These are phyloP conservation scores for Anthophora plumipes DNA, from an alignment of 2,888 invertebrate genomes.

Conservation along the genomic window DNA sequence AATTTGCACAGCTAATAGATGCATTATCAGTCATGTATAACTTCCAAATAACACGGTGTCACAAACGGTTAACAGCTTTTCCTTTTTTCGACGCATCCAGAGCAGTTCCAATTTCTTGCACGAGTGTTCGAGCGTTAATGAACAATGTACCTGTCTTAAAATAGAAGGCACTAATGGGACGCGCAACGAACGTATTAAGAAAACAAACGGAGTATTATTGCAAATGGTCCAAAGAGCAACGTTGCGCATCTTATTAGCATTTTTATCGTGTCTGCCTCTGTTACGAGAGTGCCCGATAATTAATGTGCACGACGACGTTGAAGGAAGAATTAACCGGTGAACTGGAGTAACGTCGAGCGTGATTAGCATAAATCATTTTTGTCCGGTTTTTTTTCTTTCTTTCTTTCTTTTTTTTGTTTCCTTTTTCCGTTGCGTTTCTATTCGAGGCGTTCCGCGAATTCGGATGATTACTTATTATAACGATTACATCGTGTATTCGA, in stretches of 20 bases:
- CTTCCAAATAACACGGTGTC: too few species aligned
- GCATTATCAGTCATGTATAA: too few species aligned
- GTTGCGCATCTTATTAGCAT: slow-evolving; percentile 34
- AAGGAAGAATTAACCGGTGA: background rate
- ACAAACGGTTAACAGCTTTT: too few species aligned
- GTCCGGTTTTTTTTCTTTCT: too few species aligned
- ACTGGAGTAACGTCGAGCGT: background rate
- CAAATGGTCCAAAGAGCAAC: slow-evolving; percentile 2
- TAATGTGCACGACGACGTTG: background rate
- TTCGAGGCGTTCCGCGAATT: background rate
- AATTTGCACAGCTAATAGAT: too few species aligned
- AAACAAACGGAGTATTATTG: background rate
- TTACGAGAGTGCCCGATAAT: slow-evolving; percentile 4
- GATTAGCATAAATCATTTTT: slow-evolving; percentile 40
- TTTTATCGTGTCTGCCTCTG: slow-evolving; percentile 16
- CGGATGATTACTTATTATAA: background rate
- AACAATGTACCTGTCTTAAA: background rate
- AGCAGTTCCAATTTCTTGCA: too few species aligned
- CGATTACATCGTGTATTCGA: background rate
- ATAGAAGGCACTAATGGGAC: background rate
- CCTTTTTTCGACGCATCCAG: too few species aligned
- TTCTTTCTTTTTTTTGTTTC: too few species aligned
- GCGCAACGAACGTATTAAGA: background rate
- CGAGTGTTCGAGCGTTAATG: background rate
- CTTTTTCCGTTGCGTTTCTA: background rate